Evolutionary conservation across 2,888 invertebrate species (phyloP), one percentile per base, ranked within the genome.

Genomic region (Macropis europaea): DNA sequence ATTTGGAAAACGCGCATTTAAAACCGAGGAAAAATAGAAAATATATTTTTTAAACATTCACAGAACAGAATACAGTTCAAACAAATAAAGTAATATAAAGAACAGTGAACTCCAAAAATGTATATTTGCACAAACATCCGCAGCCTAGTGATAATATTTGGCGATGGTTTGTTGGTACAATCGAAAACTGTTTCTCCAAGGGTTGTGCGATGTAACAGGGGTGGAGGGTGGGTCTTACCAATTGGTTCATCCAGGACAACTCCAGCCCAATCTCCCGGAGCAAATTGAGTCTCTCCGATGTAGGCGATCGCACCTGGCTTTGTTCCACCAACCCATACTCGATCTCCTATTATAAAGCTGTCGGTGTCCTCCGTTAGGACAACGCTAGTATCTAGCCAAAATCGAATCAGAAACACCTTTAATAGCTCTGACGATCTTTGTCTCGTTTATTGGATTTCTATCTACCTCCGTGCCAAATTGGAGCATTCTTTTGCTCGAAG

Each of bases 181-280:
- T n/a, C n/a, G n/a, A n/a, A n/a, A n/a, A n/a, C n/a, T n/a, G n/a
- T n/a, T n/a, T n/a, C n/a, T n/a, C n/a, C n/a, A n/a, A n/a, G n/a
- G n/a, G n/a, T n/a, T n/a, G n/a, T n/a, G n/a, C n/a, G n/a, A n/a
- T n/a, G n/a, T n/a, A 13, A 5, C 13, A 38, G 26, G 5, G 11
- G 1, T 13, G n/a, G 13, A 2, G 24, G 22, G 26, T 42, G 11
- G 28, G 40, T 30, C 81, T 91, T 92, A 95, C 99, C 99, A 85
- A 97, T 95, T 38, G 97, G 94, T 82, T 98, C 97, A 90, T 99
- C 99, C 80, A 99, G 93, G 71, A 97, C 99, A 69, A 99, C 95
- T 52, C 99, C 99, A 50, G 98, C 99, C 99, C 99, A 99, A 79
- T 99, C 97, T 69, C 99, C 99, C 17, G 97, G 97, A 13, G 98